Conservation (phyloP, 64 coral and sea anemone genomes). For the Pocillopora damicornis region DNA sequence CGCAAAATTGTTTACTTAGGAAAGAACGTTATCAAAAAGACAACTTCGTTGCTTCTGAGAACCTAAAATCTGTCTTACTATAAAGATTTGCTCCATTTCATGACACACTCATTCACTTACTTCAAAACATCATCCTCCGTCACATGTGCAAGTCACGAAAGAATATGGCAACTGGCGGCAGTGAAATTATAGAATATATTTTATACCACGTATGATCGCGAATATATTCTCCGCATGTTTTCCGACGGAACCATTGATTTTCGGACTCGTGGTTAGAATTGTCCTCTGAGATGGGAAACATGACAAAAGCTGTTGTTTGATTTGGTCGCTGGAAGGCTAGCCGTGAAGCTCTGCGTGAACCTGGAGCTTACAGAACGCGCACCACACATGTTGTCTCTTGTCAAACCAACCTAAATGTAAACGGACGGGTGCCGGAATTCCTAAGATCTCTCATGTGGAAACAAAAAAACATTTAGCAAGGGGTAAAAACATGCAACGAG, state of each 20-base stretch:
- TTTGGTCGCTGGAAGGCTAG: neutral
- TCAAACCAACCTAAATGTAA: constrained; percentile 7
- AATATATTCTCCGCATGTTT: neutral
- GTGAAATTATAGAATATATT: neutral
- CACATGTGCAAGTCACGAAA: constrained; percentile 2
- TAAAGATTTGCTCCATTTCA: neutral
- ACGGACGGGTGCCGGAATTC: neutral
- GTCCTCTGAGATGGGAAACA: neutral
- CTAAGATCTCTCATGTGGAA: neutral
- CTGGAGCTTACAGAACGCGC: neutral
- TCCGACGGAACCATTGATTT: neutral
- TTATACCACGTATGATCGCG: neutral
- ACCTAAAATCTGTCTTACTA: neutral
- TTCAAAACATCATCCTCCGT: neutral
- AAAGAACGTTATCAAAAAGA: too few species aligned
- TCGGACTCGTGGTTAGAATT: neutral
- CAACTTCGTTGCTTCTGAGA: too few species aligned
- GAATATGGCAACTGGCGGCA: neutral
- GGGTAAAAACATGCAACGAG: neutral
- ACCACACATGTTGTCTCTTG: constrained; percentile 10
- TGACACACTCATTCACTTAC: neutral
- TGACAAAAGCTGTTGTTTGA: neutral
- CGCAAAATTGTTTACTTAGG: too few species aligned
- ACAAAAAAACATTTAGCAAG: neutral
- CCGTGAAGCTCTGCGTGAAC: constrained; percentile 4